These are phyloP conservation scores for Anadara kagoshimensis DNA, from an alignment of 1,140 invertebrate genomes.

Conservation along the genomic window DNA sequence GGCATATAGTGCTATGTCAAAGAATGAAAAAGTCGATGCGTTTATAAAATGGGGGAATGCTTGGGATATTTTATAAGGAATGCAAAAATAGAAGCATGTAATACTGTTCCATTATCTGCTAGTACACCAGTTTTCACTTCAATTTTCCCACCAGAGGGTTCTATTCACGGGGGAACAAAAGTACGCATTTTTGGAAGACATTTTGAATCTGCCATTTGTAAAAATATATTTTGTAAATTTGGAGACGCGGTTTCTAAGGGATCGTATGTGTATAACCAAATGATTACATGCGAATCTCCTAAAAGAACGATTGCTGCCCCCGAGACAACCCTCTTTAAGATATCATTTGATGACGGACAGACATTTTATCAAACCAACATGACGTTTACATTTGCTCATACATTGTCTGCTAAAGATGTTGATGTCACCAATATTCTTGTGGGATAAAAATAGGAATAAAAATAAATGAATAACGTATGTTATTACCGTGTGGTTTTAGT, in stretches of 20 bases:
- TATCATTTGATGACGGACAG: conserved; percentile 19
- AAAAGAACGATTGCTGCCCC: neutral
- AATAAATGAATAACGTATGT: too few relatives aligned
- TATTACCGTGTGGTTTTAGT: too few relatives aligned
- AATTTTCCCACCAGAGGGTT: conserved; percentile 38
- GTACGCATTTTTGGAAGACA: conserved; percentile 46
- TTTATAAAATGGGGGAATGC: conserved; percentile 45
- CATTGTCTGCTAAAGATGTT: too few relatives aligned
- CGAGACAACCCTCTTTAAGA: neutral
- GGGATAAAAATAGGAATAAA: too few relatives aligned
- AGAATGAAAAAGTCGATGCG: conserved; percentile 40
- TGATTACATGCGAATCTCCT: conserved; percentile 19
- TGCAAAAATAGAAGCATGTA: conserved; percentile 43
- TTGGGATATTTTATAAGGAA: conserved; percentile 40
- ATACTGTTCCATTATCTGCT: neutral
- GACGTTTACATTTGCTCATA: neutral
- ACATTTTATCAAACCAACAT: neutral
- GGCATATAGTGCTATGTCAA: conserved; percentile 43
- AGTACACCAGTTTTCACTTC: neutral
- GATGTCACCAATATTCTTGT: too few relatives aligned
- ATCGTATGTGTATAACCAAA: conserved; percentile 33
- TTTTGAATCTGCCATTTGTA: conserved; percentile 43
- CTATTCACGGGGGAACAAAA: conserved; percentile 3
- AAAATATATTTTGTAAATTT: conserved; percentile 40
- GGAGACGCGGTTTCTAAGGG: conserved; percentile 18